phyloP scores from a whole-genome alignment of 2,888 invertebrate genomes.

The Drosophila melanosoma region DNA sequence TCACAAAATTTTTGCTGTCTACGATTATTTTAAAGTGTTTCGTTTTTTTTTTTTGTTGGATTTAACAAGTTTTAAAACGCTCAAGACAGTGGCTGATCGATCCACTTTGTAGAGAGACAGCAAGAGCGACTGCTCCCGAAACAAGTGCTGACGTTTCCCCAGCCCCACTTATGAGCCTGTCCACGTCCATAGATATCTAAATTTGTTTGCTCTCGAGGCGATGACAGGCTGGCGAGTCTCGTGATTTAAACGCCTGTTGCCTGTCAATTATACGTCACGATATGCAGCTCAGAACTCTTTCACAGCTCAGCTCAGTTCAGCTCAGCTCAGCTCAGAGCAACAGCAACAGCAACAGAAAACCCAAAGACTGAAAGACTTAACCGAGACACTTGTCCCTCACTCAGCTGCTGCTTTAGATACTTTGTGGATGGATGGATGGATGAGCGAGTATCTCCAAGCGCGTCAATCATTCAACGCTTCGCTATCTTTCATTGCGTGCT shows the following conservation, averaged over 20 bases:
- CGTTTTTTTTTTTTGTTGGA: conserved; percentile 6
- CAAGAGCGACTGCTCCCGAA: conserved; percentile 15
- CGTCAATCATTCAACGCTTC: conserved; percentile 37
- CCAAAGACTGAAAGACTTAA: conserved; percentile 3
- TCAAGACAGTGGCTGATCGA: conserved; percentile 41
- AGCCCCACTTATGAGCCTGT: conserved; percentile 21
- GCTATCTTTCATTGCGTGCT: conserved; percentile 24
- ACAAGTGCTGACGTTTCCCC: neutral
- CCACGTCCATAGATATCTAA: conserved; percentile 59
- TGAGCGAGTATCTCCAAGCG: conserved; percentile 36
- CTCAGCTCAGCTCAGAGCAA: neutral
- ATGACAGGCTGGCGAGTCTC: conserved; percentile 59
- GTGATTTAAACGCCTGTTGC: conserved; percentile 72
- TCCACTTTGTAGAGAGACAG: conserved; percentile 16
- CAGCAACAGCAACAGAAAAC: neutral
- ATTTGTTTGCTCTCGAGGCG: conserved; percentile 71
- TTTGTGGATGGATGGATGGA: conserved; percentile 7
- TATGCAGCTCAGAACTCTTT: conserved; percentile 69
- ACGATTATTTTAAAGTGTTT: conserved; percentile 20
- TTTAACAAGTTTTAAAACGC: conserved; percentile 40
- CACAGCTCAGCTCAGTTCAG: conserved; percentile 23
- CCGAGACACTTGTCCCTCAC: conserved; percentile 43
- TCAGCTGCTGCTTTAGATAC: conserved; percentile 18
- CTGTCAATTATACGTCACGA: conserved; percentile 76
- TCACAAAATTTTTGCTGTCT: conserved; percentile 3